These are phyloP conservation scores for Siniperca scherzeri DNA, from an alignment of 2,797 vertebrate species.

Conservation along the genomic window DNA sequence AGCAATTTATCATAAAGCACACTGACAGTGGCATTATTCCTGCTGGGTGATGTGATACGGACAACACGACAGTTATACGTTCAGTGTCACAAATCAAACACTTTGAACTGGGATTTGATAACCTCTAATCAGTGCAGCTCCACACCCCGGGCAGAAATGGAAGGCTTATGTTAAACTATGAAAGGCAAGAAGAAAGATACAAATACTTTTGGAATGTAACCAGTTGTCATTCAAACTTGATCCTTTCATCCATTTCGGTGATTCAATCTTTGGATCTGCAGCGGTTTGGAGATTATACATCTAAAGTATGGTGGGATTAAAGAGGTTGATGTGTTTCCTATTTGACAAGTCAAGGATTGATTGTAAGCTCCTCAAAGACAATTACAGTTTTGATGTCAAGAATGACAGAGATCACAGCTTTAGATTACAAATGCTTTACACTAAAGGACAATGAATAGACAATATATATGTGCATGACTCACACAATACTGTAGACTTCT, in stretches of 20 bases:
- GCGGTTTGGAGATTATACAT: neutral
- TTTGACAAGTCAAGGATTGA: conserved; percentile 36
- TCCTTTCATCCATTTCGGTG: neutral
- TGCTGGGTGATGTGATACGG: conserved; percentile 5
- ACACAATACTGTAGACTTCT: neutral
- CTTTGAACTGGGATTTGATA: conserved; percentile 30
- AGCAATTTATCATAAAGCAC: conserved; percentile 27
- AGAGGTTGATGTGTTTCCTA: conserved; percentile 16
- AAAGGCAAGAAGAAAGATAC: conserved; percentile 15
- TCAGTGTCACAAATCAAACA: conserved; percentile 33
- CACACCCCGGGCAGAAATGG: conserved; percentile 4
- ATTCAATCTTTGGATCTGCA: conserved; percentile 30
- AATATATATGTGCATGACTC: neutral
- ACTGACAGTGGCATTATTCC: conserved; percentile 11
- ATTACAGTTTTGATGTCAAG: conserved; percentile 2
- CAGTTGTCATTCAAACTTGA: conserved; percentile 37
- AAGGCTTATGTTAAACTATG: conserved; percentile 30
- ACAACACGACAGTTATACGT: conserved; percentile 25
- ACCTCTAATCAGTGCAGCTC: conserved; percentile 27
- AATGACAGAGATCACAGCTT: conserved; percentile 3
- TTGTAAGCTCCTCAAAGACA: conserved; percentile 36
- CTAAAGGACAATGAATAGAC: neutral
- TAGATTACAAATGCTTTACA: neutral
- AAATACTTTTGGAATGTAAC: conserved; percentile 17
- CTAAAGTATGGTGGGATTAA: conserved; percentile 16